Evolutionary conservation across 2,113 vertebrate genomes (phyloP), one percentile per base, ranked within the genome.

Genomic region (Malurus melanocephalus): DNA sequence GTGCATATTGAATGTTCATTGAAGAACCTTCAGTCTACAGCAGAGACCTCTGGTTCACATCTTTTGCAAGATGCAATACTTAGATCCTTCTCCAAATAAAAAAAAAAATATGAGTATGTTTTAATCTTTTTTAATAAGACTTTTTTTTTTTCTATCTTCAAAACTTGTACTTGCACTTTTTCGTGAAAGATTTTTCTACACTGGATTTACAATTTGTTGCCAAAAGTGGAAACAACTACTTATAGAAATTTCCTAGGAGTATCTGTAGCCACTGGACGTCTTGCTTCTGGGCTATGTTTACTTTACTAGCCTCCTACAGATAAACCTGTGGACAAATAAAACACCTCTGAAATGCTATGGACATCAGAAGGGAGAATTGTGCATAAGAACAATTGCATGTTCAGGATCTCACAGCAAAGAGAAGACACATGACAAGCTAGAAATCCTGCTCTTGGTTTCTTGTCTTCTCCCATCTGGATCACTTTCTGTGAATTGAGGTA

Each of bases 261-360:
- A 35, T n/a, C 28, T 61, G 30, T 76, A 89, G 30, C 27, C 26
- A 67, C 8, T 11, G 40, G 28, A 59, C 27, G 74, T 12, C 32
- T 71, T 56, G 0, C 3, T 79, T 69, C 33, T 76, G 38, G 8
- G 9, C 38, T 85, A 68, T 12, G 0, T 59, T 89, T 33, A 4
- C 23, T 46, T 67, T 67, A 5, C 27, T 80, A 7, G 19, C 4
- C 21, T 83, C 22, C 53, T 80, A 26, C 42, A 49, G 33, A 60
- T 30, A 80, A 83, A 71, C 5, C 8, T 81, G 35, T 55, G 62
- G 32, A 86, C 38, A 84, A 76, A n/a, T n/a, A 57, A 78, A 80
- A 13, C 51, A 65, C 8, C 18, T 43, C 22, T 72, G 35, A 73
- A 84, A 48, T 76, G 33, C 0, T 0, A 10, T 53, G 33, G 53